phyloP scores from a whole-genome alignment of 2,888 invertebrate genomes.

The Drosophila melanosoma region DNA sequence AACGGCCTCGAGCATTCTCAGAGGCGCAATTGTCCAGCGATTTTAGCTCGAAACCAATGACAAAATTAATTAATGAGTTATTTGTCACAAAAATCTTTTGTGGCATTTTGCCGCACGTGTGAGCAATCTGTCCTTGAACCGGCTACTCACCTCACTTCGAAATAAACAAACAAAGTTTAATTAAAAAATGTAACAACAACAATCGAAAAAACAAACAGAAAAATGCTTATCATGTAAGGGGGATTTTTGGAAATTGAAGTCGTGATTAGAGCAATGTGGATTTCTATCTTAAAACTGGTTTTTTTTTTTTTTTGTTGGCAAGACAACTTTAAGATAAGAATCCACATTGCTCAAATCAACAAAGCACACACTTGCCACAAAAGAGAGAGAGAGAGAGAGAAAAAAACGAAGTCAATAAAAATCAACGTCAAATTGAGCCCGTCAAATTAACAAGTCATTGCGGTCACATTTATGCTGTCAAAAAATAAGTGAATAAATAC shows the following conservation, averaged over 20 bases:
- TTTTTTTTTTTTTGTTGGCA: too few relatives aligned
- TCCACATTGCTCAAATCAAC: conserved; percentile 11
- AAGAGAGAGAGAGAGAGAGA: background rate
- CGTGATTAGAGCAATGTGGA: background rate
- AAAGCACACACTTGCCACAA: conserved; percentile 5
- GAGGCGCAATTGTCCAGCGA: conserved; percentile 9
- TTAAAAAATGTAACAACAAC: conserved; percentile 43
- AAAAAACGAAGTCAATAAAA: conserved; percentile 45
- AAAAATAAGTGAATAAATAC: conserved; percentile 18
- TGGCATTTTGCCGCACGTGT: conserved; percentile 45
- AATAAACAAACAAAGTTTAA: conserved; percentile 39
- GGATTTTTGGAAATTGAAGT: background rate
- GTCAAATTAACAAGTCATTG: conserved; percentile 67
- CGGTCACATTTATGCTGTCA: conserved; percentile 45
- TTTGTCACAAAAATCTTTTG: conserved; percentile 35
- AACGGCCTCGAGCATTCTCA: background rate
- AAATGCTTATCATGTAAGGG: conserved; percentile 28
- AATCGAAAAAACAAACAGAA: conserved; percentile 16
- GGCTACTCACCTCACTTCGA: conserved; percentile 34
- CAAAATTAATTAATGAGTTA: conserved; percentile 54
- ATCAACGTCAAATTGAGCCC: conserved; percentile 48
- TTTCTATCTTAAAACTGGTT: conserved; percentile 10
- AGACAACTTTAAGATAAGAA: too few relatives aligned
- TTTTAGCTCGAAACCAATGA: conserved; percentile 13
- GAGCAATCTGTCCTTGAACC: conserved; percentile 35